Evolutionary conservation across 1,140 invertebrate genomes (phyloP).

Genomic region (Bombus sibiricus): DNA sequence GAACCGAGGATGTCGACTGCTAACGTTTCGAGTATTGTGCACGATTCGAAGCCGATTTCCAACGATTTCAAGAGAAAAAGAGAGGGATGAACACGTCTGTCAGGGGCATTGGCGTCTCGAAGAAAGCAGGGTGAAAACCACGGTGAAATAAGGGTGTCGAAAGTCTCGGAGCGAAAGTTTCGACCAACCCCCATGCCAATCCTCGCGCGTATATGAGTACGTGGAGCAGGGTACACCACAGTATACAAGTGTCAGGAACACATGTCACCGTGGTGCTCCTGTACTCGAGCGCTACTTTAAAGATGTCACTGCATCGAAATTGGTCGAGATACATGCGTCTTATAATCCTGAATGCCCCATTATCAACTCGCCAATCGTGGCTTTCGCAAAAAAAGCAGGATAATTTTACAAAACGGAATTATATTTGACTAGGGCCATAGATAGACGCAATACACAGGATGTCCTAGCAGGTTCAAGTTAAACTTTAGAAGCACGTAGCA

Average conservation of each 20-base stretch:
- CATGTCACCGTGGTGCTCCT: conserved; percentile 71
- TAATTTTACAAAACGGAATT: no score
- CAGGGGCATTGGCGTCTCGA: conserved; percentile 63
- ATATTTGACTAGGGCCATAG: no score
- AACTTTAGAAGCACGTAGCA: no score
- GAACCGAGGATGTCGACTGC: background rate
- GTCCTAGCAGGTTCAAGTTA: no score
- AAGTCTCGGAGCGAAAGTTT: conserved; percentile 62
- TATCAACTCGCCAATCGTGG: background rate
- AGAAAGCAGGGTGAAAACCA: conserved; percentile 63
- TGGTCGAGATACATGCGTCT: conserved; percentile 57
- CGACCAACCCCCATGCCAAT: conserved; percentile 29
- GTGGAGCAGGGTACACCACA: conserved; percentile 26
- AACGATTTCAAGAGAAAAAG: conserved; percentile 32
- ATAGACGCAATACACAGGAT: no score
- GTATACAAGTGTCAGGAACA: conserved; percentile 80
- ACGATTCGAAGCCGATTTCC: conserved; percentile 34
- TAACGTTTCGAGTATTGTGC: conserved; percentile 30
- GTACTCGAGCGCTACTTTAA: conserved; percentile 63
- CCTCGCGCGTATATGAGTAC: conserved; percentile 17
- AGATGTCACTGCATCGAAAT: conserved; percentile 61
- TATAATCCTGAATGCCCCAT: conserved; percentile 23
- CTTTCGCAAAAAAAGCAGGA: background rate
- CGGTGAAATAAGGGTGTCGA: conserved; percentile 77
- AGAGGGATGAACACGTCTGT: conserved; percentile 65